Evolutionary conservation across 1,140 invertebrate species (phyloP).

Genomic region (Chlorops oryzae): DNA sequence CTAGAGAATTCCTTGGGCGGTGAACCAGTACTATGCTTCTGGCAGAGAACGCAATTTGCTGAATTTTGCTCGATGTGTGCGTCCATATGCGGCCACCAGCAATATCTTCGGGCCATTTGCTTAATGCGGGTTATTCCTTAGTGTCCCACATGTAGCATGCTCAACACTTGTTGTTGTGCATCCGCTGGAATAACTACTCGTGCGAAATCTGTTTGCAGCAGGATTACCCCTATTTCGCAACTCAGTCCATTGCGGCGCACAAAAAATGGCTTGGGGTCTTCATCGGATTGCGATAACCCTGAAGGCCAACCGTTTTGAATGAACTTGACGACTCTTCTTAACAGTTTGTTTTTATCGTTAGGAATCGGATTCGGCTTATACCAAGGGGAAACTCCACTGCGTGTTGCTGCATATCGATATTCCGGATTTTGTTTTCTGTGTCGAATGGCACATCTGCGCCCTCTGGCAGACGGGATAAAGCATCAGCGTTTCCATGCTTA

Average conservation of each 20-base stretch:
- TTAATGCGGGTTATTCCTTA: not conserved
- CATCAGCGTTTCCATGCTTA: conserved; percentile 24
- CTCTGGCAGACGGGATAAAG: conserved; percentile 19
- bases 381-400: not conserved
- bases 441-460: not conserved
- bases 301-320: not conserved
- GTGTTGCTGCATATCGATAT: not conserved
- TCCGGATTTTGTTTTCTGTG: not conserved
- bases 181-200: not conserved
- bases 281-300: not conserved
- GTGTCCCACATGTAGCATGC: not conserved
- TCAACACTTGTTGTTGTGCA: not conserved
- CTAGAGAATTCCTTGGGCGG: not conserved
- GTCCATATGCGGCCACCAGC: conserved; percentile 29
- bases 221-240: not conserved
- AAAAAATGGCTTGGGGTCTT: not conserved
- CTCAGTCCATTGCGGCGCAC: not conserved
- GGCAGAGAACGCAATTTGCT: not conserved
- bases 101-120: not conserved
- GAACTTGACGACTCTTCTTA: not conserved
- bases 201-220: not conserved
- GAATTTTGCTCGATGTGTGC: conserved; percentile 36
- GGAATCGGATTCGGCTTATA: not conserved
- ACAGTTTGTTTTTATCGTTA: not conserved
- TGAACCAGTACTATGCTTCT: not conserved